Conservation (phyloP, 37 sponge, comb jelly and placozoan genomes). For the Amphimedon queenslandica region DNA sequence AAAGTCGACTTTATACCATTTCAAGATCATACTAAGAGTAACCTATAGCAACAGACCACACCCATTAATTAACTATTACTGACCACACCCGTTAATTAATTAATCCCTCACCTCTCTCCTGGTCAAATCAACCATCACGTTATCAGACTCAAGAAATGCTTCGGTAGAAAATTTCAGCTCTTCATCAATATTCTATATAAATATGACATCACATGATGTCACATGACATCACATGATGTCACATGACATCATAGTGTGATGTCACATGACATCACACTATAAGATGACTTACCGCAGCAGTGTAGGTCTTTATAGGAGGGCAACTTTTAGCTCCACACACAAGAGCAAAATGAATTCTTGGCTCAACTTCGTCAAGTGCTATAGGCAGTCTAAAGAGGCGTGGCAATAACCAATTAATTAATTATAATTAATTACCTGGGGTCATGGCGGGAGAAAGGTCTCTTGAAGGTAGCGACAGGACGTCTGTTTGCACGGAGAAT, state of each 20-base stretch:
- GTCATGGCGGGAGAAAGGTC: constrained; percentile 81
- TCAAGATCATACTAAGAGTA: constrained; percentile 70
- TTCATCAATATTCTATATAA: constrained; percentile 65
- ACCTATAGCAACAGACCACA: too few species aligned
- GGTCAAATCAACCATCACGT: constrained; percentile 42
- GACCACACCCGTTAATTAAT: too few species aligned
- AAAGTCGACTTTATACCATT: constrained; percentile 97
- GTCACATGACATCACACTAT: background rate
- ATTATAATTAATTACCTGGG: constrained; percentile 33
- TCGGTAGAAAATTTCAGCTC: constrained; percentile 72
- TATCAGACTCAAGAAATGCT: constrained; percentile 69
- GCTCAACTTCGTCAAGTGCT: constrained; percentile 67
- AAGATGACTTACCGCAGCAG: constrained; percentile 49
- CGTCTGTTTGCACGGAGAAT: constrained; percentile 85
- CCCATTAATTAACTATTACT: too few species aligned
- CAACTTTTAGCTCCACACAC: constrained; percentile 97
- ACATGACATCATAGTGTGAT: background rate
- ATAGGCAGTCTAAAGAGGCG: constrained; percentile 51
- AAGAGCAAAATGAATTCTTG: constrained; percentile 95
- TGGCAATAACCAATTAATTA: too few species aligned
- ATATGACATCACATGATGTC: too few species aligned
- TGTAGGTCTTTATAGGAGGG: constrained; percentile 93
- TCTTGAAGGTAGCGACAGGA: constrained; percentile 63
- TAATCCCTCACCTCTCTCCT: constrained; percentile 74
- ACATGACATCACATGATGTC: too few species aligned